These are phyloP conservation scores for Ectobius pallidus DNA, from an alignment of 2,888 invertebrate species.

Conservation along the genomic window DNA sequence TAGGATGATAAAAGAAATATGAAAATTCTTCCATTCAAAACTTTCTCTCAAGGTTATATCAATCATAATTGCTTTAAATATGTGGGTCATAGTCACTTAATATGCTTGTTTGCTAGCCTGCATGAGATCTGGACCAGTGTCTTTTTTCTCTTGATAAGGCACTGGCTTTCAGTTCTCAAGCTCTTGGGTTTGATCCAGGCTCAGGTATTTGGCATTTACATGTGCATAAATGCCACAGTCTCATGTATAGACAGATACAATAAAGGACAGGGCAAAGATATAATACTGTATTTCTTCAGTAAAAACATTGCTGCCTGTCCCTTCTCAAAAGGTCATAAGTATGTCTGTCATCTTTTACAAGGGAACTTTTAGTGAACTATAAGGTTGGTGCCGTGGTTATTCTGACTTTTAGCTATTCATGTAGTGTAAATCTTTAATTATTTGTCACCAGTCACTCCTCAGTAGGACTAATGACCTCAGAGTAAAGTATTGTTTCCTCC, in stretches of 20 bases:
- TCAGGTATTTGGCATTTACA: not conserved
- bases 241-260: not conserved
- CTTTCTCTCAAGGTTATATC: conserved; percentile 18
- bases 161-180: not conserved
- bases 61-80: conserved; percentile 12
- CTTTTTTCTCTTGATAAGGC: not conserved
- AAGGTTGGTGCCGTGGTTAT: no score
- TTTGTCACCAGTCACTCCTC: no score
- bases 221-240: no score
- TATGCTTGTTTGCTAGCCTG: not conserved
- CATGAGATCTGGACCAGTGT: not conserved
- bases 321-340: no score
- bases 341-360: no score
- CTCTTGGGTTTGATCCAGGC: no score
- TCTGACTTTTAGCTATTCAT: no score
- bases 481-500: no score
- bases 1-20: not conserved
- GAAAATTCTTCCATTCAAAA: not conserved
- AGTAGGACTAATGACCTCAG: no score
- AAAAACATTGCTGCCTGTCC: no score
- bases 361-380: no score
- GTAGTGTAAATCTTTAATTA: no score
- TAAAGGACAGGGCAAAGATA: not conserved
- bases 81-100: conserved; percentile 23
- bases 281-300: not conserved